Percentiles rank a stretch among this genome's conserved stretches.
These are phyloP conservation scores for Drosophila bunnanda DNA, from an alignment of 2,888 invertebrate species.

Conservation along the genomic window DNA sequence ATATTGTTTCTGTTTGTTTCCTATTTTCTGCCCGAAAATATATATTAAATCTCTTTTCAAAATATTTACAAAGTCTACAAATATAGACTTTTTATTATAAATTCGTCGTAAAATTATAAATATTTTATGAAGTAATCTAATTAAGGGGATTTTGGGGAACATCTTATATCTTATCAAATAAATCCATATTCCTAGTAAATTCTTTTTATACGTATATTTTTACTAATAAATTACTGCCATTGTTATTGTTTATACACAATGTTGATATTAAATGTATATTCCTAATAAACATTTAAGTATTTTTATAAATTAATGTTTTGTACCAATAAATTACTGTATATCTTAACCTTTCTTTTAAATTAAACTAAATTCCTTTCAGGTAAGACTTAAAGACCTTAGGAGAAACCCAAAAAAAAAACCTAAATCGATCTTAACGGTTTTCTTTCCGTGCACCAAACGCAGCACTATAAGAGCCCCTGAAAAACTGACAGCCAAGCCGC, in stretches of 20 bases:
- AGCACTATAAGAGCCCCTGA: conserved; percentile 41
- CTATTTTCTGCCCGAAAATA: no score
- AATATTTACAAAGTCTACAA: no score
- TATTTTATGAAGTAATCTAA: no score
- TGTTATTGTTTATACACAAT: neutral
- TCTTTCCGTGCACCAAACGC: conserved; percentile 14
- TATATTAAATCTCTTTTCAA: no score
- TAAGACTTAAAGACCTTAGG: no score
- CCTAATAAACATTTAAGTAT: no score
- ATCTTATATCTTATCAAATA: no score
- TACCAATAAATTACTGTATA: neutral
- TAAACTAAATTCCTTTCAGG: neutral
- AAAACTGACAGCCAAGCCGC: conserved; percentile 83
- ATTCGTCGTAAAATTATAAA: no score
- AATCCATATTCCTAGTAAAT: no score
- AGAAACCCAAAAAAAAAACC: neutral
- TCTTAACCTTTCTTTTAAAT: neutral
- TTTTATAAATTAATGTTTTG: neutral
- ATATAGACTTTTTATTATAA: no score
- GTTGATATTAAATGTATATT: neutral
- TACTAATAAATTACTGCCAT: neutral
- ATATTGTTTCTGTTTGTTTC: neutral
- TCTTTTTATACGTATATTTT: no score
- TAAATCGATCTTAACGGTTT: neutral
- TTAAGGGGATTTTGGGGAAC: no score